Conservation (phyloP, 1,140 invertebrate species). For the Caligus rogercresseyi region DNA sequence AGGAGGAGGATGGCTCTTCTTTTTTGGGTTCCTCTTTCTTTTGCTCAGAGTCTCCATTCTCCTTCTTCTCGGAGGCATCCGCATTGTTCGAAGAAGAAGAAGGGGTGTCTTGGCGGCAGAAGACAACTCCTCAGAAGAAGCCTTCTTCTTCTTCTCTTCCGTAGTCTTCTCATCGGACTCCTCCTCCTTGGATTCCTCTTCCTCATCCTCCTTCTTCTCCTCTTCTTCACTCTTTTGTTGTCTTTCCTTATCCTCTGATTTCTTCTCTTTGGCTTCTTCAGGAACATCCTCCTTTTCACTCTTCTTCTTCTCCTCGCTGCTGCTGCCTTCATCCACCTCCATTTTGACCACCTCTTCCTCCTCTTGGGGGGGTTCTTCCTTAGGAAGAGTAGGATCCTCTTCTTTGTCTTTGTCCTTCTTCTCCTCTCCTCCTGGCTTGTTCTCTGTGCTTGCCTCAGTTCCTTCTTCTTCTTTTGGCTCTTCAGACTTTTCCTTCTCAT, state of each 20-base stretch:
- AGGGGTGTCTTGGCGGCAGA: too few species aligned
- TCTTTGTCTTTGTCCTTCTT: slow-evolving; percentile 23
- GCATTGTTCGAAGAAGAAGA: slow-evolving; percentile 22
- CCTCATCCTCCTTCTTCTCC: slow-evolving; percentile 32
- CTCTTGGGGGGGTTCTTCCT: slow-evolving; percentile 26
- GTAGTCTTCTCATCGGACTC: slow-evolving; percentile 25
- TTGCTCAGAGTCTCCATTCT: slow-evolving; percentile 25
- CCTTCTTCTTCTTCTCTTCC: slow-evolving; percentile 24
- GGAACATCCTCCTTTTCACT: slow-evolving; percentile 29
- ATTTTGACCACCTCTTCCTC: slow-evolving; percentile 27
- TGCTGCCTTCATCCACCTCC: slow-evolving; percentile 33
- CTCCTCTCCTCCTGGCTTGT: slow-evolving; percentile 21
- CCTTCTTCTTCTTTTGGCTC: slow-evolving; percentile 26
- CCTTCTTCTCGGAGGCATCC: slow-evolving; percentile 22
- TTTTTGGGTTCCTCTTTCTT: slow-evolving; percentile 25
- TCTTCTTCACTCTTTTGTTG: slow-evolving; percentile 27
- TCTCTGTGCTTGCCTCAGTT: slow-evolving; percentile 10
- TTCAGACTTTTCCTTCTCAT: slow-evolving; percentile 22
- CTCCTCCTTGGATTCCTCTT: slow-evolving; percentile 23
- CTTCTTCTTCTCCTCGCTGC: slow-evolving; percentile 34
- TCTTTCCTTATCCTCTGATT: slow-evolving; percentile 26
- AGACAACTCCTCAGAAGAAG: too few species aligned
- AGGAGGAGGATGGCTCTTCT: too few species aligned
- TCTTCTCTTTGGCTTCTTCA: slow-evolving; percentile 24
- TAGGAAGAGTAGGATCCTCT: slow-evolving; percentile 28